Evolutionary conservation across 1,140 invertebrate genomes (phyloP).

Genomic region (Carcinoscorpius rotundicauda): DNA sequence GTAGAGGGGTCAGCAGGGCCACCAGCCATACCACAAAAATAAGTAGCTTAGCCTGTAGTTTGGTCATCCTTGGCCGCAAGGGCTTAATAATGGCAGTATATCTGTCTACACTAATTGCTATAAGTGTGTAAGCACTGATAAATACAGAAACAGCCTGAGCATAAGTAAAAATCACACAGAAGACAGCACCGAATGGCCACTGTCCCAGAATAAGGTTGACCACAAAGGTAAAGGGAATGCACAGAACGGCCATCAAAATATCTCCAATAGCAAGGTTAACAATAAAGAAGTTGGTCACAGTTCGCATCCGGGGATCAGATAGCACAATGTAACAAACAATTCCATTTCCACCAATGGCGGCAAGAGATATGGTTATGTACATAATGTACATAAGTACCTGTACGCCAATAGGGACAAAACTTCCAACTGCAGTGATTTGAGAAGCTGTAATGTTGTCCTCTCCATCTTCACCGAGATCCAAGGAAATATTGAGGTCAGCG

Average conservation of each 20-base stretch:
- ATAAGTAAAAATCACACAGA: slow-evolving; percentile 65
- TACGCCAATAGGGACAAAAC: slow-evolving; percentile 12
- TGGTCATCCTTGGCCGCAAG: slow-evolving; percentile 59
- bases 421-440: too few relatives aligned
- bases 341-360: slow-evolving; percentile 64
- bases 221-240: slow-evolving; percentile 71
- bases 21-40: slow-evolving; percentile 62
- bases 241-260: slow-evolving; percentile 67
- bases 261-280: slow-evolving; percentile 72
- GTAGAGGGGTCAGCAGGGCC: slow-evolving; percentile 62
- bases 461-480: too few relatives aligned
- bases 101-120: slow-evolving; percentile 71
- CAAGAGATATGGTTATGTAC: slow-evolving; percentile 56
- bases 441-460: too few relatives aligned
- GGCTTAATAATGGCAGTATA: slow-evolving; percentile 82
- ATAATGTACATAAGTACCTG: slow-evolving; percentile 46
- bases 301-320: slow-evolving; percentile 46
- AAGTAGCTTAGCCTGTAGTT: slow-evolving; percentile 51
- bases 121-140: slow-evolving; percentile 68
- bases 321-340: slow-evolving; percentile 82
- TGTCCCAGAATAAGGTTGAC: slow-evolving; percentile 56
- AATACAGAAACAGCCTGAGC: slow-evolving; percentile 65
- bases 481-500: too few relatives aligned
- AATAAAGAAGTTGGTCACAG: slow-evolving; percentile 78
- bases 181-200: slow-evolving; percentile 65